Base-by-base conservation (phyloP, 2,797 vertebrate species). In the Myotis planiceps region DNA sequence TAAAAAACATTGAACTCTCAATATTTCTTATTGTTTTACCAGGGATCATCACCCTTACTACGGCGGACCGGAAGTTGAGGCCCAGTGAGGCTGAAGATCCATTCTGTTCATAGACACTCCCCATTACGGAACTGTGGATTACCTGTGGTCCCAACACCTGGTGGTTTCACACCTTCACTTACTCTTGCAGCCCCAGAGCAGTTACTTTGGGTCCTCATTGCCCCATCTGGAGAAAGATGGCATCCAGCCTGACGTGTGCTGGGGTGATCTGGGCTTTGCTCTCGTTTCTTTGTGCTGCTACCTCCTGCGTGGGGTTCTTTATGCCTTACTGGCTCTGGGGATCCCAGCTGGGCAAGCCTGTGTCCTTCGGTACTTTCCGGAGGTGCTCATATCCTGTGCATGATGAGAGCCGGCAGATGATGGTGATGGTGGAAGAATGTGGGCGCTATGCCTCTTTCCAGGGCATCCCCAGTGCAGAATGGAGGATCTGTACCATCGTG, bases 301-400 rank as follows among this genome's bases (percentile, higher is more conserved):
- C 99, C 45, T 99, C 99, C 96, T 99, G 99, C 0, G 99, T 99
- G 89, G 99, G 99, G 37, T 99, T 99, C 98, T 99, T 99, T 97
- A 99, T 99, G 99, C 99, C 99, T 81, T 99, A 99, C 98, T 99
- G 99, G 99, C 99, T 99, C 84, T 98, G 99, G 98, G 99, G 99
- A 4, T 99, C 99, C 14, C 99, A 99, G 98, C 99, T 99, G 99
- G 99, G 99, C 98, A 99, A 99, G 97, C 98, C 99, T 0, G 99
- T 99, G 97, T 99, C 99, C 71, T 99, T 99, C 0, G 99, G 99
- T 88, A 99, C 99, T 27, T 99, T 99, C 94, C 99, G 99, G 15
- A 99, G 99, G 78, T 99, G 99, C 98, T 99, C 99, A 0, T 99
- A 99, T 96, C 99, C 99, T 0, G 99, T 99, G 85, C 98, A 99